Evolutionary conservation across 1,140 invertebrate genomes (phyloP), one percentile per base, ranked within the genome.

Genomic region (Luehdorfia chinensis): DNA sequence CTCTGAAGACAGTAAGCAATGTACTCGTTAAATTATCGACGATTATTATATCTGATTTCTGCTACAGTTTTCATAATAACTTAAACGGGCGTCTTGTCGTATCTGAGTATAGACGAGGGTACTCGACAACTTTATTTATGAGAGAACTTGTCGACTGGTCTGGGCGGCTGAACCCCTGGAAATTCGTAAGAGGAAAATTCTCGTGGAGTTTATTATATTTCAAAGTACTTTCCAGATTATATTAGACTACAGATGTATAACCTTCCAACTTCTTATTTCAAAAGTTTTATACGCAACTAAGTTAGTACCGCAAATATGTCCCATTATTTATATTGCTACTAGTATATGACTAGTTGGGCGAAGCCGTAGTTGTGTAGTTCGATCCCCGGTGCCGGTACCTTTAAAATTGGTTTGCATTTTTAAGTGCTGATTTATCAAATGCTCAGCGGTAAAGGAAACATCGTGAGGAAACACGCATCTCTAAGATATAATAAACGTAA

Each of bases 81-180:
- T 30, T 9, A 33, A 36, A 41, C 48, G 45, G 47, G 36, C 43
- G 41, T 55, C 64, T 52, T 57, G 50, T 59, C 56, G 51, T 53
- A 63, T 57, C 51, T 33, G 49, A 57, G 54, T 51, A 59, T 52
- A 51, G 58, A 55, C 44, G 50, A 71, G 66, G 41, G 32, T 60
- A 39, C 63, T 69, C 43, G 34, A 62, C 54, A 66, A 63, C 57
- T 72, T 72, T 72, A 72, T 72, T 71, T 75, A 66, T 63, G 63
- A 62, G 62, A 39, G 57, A 68, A 62, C 59, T 66, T 55, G 48
- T 48, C 45, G 28, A 57, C 48, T 54, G 31, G 45, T 49, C 44
- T 55, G 23, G 31, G 25, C 37, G 32, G 23, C 39, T 30, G 39
- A 27, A 44, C 19, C 31, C 48, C 37, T 39, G 49, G 37, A 55